Percentiles rank a stretch among this genome's conserved stretches.
phyloP scores from a whole-genome alignment of 2,888 invertebrate species.

The Ctena decussata region DNA sequence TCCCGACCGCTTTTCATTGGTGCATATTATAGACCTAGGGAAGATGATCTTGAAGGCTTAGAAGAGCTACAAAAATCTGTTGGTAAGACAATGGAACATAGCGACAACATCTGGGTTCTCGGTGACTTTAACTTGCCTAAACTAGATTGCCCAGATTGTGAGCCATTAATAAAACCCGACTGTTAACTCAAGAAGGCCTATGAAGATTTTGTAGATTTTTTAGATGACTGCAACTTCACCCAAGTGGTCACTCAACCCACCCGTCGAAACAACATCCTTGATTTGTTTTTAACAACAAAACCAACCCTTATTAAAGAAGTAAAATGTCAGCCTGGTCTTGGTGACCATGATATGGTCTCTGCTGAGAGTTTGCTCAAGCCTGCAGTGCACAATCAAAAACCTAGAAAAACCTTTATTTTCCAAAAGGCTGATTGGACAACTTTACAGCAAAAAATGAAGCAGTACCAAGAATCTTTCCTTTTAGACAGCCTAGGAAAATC shows the following conservation, averaged over 20 bases:
- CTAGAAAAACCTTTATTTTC: too few species aligned
- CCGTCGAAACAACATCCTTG: background rate
- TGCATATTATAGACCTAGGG: background rate
- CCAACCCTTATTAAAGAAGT: too few species aligned
- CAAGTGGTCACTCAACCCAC: background rate
- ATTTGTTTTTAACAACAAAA: too few species aligned
- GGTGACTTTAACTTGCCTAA: constrained; percentile 11
- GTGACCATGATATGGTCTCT: too few species aligned
- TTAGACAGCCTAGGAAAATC: too few species aligned
- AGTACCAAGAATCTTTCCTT: too few species aligned
- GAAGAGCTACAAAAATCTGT: background rate
- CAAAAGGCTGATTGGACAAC: too few species aligned
- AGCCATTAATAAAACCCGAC: background rate
- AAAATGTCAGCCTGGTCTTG: too few species aligned
- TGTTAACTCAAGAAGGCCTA: background rate
- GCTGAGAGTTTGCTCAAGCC: too few species aligned
- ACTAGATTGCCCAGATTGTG: background rate
- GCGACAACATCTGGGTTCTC: background rate
- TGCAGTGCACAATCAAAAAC: too few species aligned
- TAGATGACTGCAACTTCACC: background rate
- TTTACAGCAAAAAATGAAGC: too few species aligned
- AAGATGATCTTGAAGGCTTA: background rate
- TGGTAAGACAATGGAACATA: background rate
- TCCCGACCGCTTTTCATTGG: background rate
- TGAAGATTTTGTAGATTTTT: background rate